A percentile compares a stretch with the other conserved stretches of the same genome.
Evolutionary conservation across 1,140 invertebrate species (phyloP).

Genomic region (Sogatella furcifera): DNA sequence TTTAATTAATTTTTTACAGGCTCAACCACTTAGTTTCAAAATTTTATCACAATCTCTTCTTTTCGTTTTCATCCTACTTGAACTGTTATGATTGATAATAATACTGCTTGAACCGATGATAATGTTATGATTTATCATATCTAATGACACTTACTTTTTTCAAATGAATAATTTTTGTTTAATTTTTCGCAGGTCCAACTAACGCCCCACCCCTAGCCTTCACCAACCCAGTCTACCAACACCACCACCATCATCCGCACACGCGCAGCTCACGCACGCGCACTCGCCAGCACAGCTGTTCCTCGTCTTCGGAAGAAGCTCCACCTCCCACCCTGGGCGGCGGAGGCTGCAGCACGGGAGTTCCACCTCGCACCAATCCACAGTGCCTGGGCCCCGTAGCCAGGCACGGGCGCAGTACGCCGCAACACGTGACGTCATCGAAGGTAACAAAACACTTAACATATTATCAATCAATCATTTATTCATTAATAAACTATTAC

Average conservation of each 20-base stretch:
- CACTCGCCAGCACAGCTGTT: constrained; percentile 25
- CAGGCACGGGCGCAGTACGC: background rate
- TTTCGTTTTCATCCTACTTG: too few relatives aligned
- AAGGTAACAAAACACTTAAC: too few relatives aligned
- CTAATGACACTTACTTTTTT: too few relatives aligned
- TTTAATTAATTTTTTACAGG: too few relatives aligned
- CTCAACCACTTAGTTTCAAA: too few relatives aligned
- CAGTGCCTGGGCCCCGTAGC: constrained; percentile 16
- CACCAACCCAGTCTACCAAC: constrained; percentile 68
- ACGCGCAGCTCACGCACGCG: constrained; percentile 21
- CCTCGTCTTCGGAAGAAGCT: constrained; percentile 30
- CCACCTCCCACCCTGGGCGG: background rate
- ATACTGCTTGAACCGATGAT: too few relatives aligned
- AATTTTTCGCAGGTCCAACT: background rate
- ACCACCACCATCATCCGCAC: constrained; percentile 35
- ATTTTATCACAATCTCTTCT: too few relatives aligned
- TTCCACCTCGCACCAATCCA: constrained; percentile 28
- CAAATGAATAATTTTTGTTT: background rate
- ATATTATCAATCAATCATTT: too few relatives aligned
- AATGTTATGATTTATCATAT: too few relatives aligned
- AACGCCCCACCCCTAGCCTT: constrained; percentile 59
- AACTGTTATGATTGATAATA: too few relatives aligned
- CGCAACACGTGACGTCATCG: background rate
- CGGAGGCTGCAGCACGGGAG: constrained; percentile 27
- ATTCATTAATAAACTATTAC: too few relatives aligned